Base-by-base conservation (phyloP, 37 sponge, comb jelly and placozoan genomes). In the Chondrosia reniformis region DNA sequence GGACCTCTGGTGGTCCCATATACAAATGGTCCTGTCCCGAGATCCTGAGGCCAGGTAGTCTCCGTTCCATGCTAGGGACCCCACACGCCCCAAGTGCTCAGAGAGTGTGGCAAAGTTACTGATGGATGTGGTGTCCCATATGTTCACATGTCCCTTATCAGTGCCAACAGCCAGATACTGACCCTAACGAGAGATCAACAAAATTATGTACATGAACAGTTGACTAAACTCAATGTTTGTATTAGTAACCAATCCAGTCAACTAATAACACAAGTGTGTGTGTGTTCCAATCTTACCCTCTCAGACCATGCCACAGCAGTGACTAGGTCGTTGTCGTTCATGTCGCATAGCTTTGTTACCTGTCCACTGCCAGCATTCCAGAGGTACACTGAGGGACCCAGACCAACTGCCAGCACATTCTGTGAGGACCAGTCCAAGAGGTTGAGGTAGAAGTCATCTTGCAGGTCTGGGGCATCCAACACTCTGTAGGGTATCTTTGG, bases 401-500 rank as follows among this genome's bases (percentile, higher is more conserved):
- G 81, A 45, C 97, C 99, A 13, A 98, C 94, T 25, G 89, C 86
- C 67, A 98, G 86, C 25, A 84, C 41, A 55, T 98, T 98, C 28
- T 52, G 76, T 12, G 88, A 79, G 25, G 97, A 91, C 99, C 99
- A 98, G 85, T 98, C 99, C 13, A 98, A 76, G 67, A 98, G 83
- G 84, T 98, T 98, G 41, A 98, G 86, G 86, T 98, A 98, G 83
- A 86, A 98, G 82, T 98, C 99, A 55, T 98, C 96, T 54, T 92
- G 90, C 13, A 98, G 87, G 40, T 98, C 99, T 19, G 99, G 99
- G 19, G 99, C 99, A 71, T 98, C 99, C 62, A 98, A 80, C n/a
- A 98, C 91, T 56, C 93, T 89, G 83, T 89, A 92, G 1, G 99
- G 93, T 0, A 89, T 81, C 86, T 88, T 91, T 55, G 99, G 84